Percentiles rank a stretch among this genome's conserved stretches.
These are phyloP conservation scores for Charadrius vociferus DNA, from an alignment of 2,113 vertebrate genomes.

Conservation along the genomic window DNA sequence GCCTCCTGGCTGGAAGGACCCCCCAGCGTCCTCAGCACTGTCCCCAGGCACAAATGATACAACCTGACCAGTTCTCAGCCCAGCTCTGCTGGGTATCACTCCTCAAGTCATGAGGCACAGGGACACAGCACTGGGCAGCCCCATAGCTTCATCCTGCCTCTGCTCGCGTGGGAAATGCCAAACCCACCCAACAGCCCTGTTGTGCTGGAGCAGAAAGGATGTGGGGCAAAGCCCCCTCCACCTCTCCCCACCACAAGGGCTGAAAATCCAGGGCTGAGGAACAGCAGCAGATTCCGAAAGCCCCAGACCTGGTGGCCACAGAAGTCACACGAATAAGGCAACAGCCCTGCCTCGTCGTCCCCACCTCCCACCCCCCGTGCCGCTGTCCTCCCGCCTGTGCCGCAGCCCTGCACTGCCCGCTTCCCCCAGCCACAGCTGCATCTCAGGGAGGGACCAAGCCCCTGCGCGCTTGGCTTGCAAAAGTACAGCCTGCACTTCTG, in stretches of 20 bases:
- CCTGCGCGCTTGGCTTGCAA: accelerated
- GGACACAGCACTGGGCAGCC: background rate
- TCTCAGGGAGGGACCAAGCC: background rate
- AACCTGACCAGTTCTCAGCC: background rate
- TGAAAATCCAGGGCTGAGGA: background rate
- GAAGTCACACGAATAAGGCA: background rate
- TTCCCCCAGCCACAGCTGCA: background rate
- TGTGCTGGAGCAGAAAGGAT: background rate
- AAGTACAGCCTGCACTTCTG: background rate
- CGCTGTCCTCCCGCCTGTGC: accelerated
- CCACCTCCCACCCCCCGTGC: too few species aligned
- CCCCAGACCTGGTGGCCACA: background rate
- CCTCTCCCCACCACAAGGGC: background rate
- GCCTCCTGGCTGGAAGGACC: background rate
- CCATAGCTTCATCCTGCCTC: background rate
- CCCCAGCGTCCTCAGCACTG: background rate
- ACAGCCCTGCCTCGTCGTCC: background rate
- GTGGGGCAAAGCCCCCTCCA: background rate
- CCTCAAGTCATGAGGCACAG: background rate
- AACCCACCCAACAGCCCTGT: background rate
- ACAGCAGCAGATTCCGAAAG: background rate
- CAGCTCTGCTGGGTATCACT: background rate
- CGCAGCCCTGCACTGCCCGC: accelerated
- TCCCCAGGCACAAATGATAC: background rate
- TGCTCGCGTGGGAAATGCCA: background rate